phyloP scores from a whole-genome alignment of 1,140 invertebrate species.

The Drosophila paulistorum region DNA sequence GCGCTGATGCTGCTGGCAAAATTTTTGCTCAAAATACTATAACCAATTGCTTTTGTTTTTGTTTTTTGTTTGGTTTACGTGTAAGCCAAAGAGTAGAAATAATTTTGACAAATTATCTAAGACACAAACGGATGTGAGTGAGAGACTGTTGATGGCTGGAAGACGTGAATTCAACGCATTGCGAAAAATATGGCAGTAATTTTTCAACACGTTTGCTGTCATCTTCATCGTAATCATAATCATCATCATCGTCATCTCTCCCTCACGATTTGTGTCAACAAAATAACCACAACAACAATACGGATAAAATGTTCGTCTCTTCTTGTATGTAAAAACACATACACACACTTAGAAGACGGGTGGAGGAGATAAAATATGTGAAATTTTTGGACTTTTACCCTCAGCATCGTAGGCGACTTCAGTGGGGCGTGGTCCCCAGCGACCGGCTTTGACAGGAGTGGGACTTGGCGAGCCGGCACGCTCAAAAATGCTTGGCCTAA shows the following conservation, averaged over 20 bases:
- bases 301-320: slow-evolving; percentile 57
- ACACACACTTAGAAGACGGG: slow-evolving; percentile 31
- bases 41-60: slow-evolving; percentile 19
- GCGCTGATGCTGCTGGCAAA: slow-evolving; percentile 66
- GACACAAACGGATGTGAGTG: slow-evolving; percentile 20
- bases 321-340: slow-evolving; percentile 44
- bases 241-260: slow-evolving; percentile 3
- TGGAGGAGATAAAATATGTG: slow-evolving; percentile 36
- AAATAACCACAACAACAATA: slow-evolving; percentile 63
- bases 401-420: slow-evolving; percentile 88
- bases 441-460: slow-evolving; percentile 87
- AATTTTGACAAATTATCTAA: slow-evolving; percentile 65
- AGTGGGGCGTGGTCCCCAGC: slow-evolving; percentile 86
- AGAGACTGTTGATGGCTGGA: slow-evolving; percentile 6
- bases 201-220: slow-evolving; percentile 60
- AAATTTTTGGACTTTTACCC: slow-evolving; percentile 84
- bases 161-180: slow-evolving; percentile 36
- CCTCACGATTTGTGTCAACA: slow-evolving; percentile 41
- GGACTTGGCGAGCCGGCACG: slow-evolving; percentile 85
- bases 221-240: slow-evolving; percentile 12
- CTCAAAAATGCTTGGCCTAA: slow-evolving; percentile 82
- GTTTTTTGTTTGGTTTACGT: slow-evolving; percentile 31
- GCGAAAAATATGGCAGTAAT: slow-evolving; percentile 69
- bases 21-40: slow-evolving; percentile 34
- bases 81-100: slow-evolving; percentile 58